Evolutionary conservation across 2,888 invertebrate species (phyloP).

Genomic region (Sicus ferrugineus): DNA sequence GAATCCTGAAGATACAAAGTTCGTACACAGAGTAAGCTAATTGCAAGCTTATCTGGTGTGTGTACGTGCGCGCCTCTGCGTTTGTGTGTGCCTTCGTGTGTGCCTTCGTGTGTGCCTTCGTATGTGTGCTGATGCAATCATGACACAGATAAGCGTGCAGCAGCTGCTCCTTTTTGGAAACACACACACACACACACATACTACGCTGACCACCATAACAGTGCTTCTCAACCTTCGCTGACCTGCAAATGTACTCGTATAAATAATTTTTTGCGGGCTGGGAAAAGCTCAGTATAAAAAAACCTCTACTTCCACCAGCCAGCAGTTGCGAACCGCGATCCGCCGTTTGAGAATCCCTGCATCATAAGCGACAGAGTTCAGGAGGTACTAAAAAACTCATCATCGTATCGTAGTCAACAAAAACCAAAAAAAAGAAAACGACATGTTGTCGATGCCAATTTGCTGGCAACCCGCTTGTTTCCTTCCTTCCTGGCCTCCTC

Average conservation of each 20-base stretch:
- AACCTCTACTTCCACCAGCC: too few relatives aligned
- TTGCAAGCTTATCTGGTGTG: neutral
- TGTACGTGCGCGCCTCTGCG: neutral
- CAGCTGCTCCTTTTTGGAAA: slow-evolving; percentile 27
- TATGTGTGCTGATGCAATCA: slow-evolving; percentile 16
- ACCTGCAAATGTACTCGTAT: neutral
- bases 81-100: neutral
- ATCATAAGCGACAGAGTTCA: too few relatives aligned
- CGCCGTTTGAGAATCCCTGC: too few relatives aligned
- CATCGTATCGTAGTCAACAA: neutral
- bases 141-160: slow-evolving; percentile 23
- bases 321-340: too few relatives aligned
- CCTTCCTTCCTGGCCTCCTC: neutral
- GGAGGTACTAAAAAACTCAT: too few relatives aligned
- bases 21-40: slow-evolving; percentile 2
- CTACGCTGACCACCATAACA: neutral
- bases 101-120: neutral
- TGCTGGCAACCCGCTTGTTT: neutral
- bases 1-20: too few relatives aligned
- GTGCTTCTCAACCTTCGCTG: neutral
- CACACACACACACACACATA: neutral
- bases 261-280: too few relatives aligned
- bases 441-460: slow-evolving; percentile 16
- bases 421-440: slow-evolving; percentile 3
- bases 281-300: slow-evolving; percentile 8